Evolutionary conservation across 2,797 vertebrate species (phyloP), one percentile per base, ranked within the genome.

Genomic region (Mus spretus): DNA sequence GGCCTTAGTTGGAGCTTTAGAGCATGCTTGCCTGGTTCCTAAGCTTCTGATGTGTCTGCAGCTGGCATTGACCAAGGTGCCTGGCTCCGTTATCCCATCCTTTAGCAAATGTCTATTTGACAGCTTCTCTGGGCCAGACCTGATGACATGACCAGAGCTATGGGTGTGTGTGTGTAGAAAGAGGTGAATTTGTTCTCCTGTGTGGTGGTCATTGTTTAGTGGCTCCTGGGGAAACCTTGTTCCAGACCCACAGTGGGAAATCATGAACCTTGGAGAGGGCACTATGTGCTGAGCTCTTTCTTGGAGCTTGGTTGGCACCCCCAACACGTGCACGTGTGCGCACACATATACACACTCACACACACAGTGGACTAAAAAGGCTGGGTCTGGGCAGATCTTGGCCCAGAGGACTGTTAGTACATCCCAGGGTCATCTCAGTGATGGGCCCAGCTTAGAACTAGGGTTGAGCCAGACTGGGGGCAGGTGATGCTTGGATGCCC

Each of bases 1-100:
- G 65, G 86, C 57, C 47, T 65, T 59, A 40, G 19, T 4, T n/a
- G 81, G 15, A 9, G 11, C 34, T 5, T 5, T 1, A 20, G 55
- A 13, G 26, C 37, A 40, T 11, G 12, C 75, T 22, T 1, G 4
- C 31, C 65, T 28, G 89, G 13, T 12, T 77, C 47, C 20, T 1
- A 31, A 61, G 89, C 67, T 26, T 26, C 6, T 0, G 50, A 72
- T 7, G 79, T 31, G 0, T 22, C 10, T 44, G 8, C 11, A 13
- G 75, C 24, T 34, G 10, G 10, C 1, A 0, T n/a, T 8, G 37
- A 19, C 50, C 4, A 0, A 3, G 28, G 50, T 17, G 19, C 28
- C 50, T 3, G 1, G 19, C 67, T 26, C 11, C 5, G 20, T 70
- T 15, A 2, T 1, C 20, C 70, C 22, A 26, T 80, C 8, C 1